Evolutionary conservation across 2,888 invertebrate species (phyloP).

Genomic region (Acanthosepion pharaonis): DNA sequence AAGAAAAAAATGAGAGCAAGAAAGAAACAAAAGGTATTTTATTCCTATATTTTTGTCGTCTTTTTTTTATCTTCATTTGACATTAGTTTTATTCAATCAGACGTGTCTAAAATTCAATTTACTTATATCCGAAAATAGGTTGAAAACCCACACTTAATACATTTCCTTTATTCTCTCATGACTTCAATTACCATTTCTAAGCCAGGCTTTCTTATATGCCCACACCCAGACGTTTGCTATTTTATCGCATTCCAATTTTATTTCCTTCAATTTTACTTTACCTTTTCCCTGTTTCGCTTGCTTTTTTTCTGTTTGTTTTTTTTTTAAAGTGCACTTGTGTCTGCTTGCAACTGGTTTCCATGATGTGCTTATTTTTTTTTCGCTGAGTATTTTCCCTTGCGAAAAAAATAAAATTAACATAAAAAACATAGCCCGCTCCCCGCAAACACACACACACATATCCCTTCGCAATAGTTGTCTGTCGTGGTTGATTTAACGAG

Average conservation of each 20-base stretch:
- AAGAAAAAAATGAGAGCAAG: not conserved
- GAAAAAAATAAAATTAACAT: too few relatives aligned
- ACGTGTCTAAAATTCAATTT: not conserved
- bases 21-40: not conserved
- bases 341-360: not conserved
- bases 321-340: not conserved
- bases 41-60: not conserved
- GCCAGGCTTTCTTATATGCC: not conserved
- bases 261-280: not conserved
- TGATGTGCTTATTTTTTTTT: not conserved
- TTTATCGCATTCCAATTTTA: not conserved
- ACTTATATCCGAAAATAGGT: conserved; percentile 33
- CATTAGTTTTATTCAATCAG: conserved; percentile 17
- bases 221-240: not conserved
- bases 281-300: not conserved
- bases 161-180: not conserved
- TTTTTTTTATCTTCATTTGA: not conserved
- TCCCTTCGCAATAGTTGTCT: not conserved
- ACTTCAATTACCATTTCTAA: not conserved
- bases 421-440: not conserved
- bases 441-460: too few relatives aligned
- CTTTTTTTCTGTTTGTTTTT: not conserved
- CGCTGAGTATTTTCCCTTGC: not conserved
- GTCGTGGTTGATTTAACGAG: not conserved
- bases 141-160: not conserved